These are phyloP conservation scores for Andrena camellia DNA, from an alignment of 2,888 invertebrate genomes.

Conservation along the genomic window DNA sequence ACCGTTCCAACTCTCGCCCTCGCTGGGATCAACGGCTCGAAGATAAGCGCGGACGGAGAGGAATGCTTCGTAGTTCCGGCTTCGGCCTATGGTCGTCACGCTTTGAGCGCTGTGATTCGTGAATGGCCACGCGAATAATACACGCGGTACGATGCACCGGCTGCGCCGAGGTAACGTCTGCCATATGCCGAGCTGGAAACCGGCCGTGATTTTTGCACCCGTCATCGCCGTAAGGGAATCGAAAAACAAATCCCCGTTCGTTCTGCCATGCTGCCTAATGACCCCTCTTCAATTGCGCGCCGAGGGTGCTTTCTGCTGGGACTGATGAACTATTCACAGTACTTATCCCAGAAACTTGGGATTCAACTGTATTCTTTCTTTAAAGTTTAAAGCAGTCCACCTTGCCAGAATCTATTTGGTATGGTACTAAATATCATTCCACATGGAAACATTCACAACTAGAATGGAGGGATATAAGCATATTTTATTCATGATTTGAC, in stretches of 20 bases:
- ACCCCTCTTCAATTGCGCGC: background rate
- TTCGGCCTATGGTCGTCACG: constrained; percentile 31
- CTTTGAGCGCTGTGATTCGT: constrained; percentile 41
- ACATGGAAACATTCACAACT: too few relatives aligned
- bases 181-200: constrained; percentile 78
- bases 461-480: too few relatives aligned
- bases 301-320: too few relatives aligned
- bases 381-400: too few relatives aligned
- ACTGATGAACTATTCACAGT: too few relatives aligned
- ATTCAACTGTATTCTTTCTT: too few relatives aligned
- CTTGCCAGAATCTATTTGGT: too few relatives aligned
- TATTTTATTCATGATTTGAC: too few relatives aligned
- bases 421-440: too few relatives aligned
- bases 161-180: constrained; percentile 79
- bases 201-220: constrained; percentile 73
- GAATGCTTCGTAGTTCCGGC: constrained; percentile 45
- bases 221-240: constrained; percentile 49
- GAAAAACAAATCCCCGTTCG: constrained; percentile 50
- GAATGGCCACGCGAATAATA: constrained; percentile 63
- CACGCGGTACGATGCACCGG: constrained; percentile 61
- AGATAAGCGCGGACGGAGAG: constrained; percentile 6
- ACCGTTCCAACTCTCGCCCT: background rate
- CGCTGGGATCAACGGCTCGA: background rate
- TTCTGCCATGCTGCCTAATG: constrained; percentile 2
- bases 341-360: too few relatives aligned